phyloP scores from a whole-genome alignment of 2,888 invertebrate species.

The Drosophila hamatofila region DNA sequence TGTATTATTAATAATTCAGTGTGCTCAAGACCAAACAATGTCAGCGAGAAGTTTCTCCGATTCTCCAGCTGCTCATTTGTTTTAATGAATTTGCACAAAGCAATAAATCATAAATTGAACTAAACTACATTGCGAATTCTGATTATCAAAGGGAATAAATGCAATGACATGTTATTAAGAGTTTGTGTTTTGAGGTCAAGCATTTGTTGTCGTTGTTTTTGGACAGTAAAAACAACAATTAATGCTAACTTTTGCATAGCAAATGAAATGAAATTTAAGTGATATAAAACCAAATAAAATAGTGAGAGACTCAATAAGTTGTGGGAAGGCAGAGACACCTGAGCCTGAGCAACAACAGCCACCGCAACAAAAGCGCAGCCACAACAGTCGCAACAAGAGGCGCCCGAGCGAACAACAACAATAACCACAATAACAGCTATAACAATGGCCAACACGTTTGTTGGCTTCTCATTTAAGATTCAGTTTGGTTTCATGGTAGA shows the following conservation, averaged over 20 bases:
- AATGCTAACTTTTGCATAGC: constrained; percentile 69
- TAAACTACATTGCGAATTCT: constrained; percentile 36
- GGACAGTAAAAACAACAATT: constrained; percentile 46
- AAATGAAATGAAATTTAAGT: constrained; percentile 77
- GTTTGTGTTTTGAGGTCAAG: constrained; percentile 44
- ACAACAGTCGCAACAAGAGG: constrained; percentile 44
- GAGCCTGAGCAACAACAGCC: constrained; percentile 14
- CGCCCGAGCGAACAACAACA: constrained; percentile 11
- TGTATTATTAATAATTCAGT: neutral
- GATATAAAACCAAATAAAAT: constrained; percentile 75
- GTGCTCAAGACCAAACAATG: neutral
- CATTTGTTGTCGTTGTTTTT: constrained; percentile 9
- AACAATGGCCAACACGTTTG: constrained; percentile 46
- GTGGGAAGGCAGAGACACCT: constrained; percentile 38
- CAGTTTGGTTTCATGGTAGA: constrained; percentile 79
- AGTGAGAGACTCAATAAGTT: constrained; percentile 34
- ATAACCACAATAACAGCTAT: constrained; percentile 23
- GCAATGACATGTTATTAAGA: constrained; percentile 13
- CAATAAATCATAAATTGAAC: constrained; percentile 38
- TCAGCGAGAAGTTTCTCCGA: neutral
- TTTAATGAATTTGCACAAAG: neutral
- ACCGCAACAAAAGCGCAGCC: constrained; percentile 49
- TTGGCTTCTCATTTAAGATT: constrained; percentile 79
- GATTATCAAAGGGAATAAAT: constrained; percentile 41
- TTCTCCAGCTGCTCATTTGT: neutral